phyloP scores from a whole-genome alignment of 2,888 invertebrate genomes.

The Aphodius sticticus region DNA sequence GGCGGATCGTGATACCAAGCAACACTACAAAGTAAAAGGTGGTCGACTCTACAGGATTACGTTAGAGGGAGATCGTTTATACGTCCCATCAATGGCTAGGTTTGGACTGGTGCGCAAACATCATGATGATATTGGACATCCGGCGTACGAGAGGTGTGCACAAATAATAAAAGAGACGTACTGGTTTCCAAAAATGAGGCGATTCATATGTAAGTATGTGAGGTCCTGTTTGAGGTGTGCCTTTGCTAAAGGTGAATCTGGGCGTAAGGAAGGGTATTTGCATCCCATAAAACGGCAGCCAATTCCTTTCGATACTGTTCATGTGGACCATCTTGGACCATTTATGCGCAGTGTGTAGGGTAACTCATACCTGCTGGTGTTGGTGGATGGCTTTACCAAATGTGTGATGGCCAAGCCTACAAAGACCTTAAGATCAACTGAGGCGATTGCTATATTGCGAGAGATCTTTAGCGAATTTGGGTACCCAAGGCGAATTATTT shows the following conservation, averaged over 20 bases:
- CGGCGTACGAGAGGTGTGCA: slow-evolving; percentile 41
- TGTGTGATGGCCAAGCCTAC: slow-evolving; percentile 35
- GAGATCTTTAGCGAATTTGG: slow-evolving; percentile 38
- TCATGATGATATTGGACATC: slow-evolving; percentile 50
- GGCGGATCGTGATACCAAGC: slow-evolving; percentile 32
- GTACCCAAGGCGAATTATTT: background rate
- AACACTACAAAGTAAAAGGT: slow-evolving; percentile 28
- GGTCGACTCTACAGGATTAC: slow-evolving; percentile 36
- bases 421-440: slow-evolving; percentile 36
- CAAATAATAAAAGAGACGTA: slow-evolving; percentile 42
- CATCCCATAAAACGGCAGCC: slow-evolving; percentile 40
- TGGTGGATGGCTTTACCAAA: slow-evolving; percentile 43
- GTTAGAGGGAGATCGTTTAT: slow-evolving; percentile 26
- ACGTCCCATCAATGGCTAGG: slow-evolving; percentile 42
- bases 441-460: slow-evolving; percentile 44
- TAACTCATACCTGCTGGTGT: slow-evolving; percentile 40
- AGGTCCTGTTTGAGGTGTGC: slow-evolving; percentile 45
- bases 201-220: slow-evolving; percentile 47
- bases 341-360: slow-evolving; percentile 36
- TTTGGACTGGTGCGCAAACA: slow-evolving; percentile 48
- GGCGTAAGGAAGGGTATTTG: slow-evolving; percentile 44
- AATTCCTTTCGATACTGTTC: slow-evolving; percentile 28
- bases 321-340: slow-evolving; percentile 41
- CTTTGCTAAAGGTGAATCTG: slow-evolving; percentile 34
- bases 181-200: slow-evolving; percentile 49